Evolutionary conservation across 2,113 vertebrate genomes (phyloP).

Genomic region (Panthera tigris): DNA sequence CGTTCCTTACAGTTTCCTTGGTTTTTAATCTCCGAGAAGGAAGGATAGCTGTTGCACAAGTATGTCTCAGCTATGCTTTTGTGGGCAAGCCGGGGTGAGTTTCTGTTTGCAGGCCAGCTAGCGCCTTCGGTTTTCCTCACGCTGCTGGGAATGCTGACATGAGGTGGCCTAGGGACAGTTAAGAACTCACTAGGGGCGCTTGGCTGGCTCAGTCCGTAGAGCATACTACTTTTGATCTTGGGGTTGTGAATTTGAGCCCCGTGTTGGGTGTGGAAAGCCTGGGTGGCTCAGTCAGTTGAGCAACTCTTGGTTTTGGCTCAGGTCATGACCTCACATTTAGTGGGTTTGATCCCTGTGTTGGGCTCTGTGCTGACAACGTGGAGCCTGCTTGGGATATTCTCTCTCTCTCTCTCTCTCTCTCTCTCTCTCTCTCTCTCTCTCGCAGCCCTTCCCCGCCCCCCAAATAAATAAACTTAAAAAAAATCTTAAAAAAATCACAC

Average conservation of each 20-base stretch:
- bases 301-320: too few relatives aligned
- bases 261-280: neutral
- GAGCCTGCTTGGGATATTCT: too few relatives aligned
- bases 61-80: neutral
- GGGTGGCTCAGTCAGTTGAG: too few relatives aligned
- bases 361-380: too few relatives aligned
- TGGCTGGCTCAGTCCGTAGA: neutral
- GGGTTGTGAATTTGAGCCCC: neutral
- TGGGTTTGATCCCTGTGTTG: too few relatives aligned
- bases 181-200: neutral
- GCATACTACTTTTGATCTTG: neutral
- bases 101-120: neutral
- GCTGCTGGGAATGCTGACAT: neutral
- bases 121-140: neutral
- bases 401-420: too few relatives aligned
- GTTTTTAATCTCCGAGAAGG: conserved; percentile 2
- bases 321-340: too few relatives aligned
- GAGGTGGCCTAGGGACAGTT: neutral
- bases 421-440: too few relatives aligned
- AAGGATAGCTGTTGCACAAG: neutral
- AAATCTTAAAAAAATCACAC: neutral
- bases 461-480: too few relatives aligned
- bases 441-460: too few relatives aligned
- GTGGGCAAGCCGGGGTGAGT: neutral
- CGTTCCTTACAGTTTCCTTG: neutral